These are phyloP conservation scores for Manis pentadactyla DNA, from an alignment of 2,797 vertebrate genomes.

Conservation along the genomic window DNA sequence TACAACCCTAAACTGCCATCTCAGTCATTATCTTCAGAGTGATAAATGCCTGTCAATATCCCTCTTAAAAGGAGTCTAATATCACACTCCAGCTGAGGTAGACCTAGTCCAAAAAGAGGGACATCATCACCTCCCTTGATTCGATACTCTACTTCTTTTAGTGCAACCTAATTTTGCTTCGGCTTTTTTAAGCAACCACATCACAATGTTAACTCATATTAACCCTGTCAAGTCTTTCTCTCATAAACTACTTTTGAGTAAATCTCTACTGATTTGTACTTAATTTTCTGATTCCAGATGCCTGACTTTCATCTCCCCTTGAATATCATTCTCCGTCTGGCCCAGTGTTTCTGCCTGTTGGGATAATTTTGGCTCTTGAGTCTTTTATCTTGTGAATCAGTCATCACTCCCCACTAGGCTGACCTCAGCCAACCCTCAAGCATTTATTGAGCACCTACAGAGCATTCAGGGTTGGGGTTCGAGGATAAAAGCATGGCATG, in stretches of 20 bases:
- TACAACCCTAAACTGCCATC: neutral
- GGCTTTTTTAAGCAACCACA: neutral
- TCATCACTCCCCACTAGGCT: slow-evolving; percentile 8
- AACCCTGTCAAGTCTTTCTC: slow-evolving; percentile 1
- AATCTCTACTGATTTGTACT: neutral
- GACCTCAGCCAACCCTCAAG: neutral
- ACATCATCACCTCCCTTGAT: neutral
- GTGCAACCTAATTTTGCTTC: neutral
- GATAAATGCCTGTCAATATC: neutral
- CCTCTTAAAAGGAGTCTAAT: neutral
- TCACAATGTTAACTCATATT: neutral
- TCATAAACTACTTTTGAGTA: neutral
- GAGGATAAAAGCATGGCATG: neutral
- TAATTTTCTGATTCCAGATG: slow-evolving; percentile 42
- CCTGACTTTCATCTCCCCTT: slow-evolving; percentile 58
- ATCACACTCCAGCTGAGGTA: neutral
- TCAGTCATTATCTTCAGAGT: neutral
- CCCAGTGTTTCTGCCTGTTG: neutral
- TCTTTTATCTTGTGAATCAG: slow-evolving; percentile 34
- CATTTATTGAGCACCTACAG: neutral
- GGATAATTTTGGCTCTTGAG: neutral
- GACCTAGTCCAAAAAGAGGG: neutral
- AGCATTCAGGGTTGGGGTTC: neutral
- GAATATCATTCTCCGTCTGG: neutral
- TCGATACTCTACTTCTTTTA: neutral